Evolutionary conservation across 2,797 vertebrate species (phyloP), one percentile per base, ranked within the genome.

Genomic region (Parambassis ranga): DNA sequence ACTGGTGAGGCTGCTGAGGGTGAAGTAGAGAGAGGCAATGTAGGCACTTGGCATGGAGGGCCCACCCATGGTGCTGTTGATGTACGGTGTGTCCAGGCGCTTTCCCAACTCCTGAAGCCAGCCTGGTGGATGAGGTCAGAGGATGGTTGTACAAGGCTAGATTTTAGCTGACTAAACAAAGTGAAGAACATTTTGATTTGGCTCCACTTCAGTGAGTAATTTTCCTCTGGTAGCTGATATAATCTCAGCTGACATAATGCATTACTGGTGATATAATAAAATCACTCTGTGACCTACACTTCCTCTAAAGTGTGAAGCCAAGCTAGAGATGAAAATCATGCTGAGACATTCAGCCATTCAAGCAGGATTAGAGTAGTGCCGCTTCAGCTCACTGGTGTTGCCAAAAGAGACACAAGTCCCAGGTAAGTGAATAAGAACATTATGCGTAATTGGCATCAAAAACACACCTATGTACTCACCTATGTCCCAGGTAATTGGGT

Each of bases 1-100:
- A 3, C 94, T 96, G 75, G 96, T 98, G 28, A 98, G 94, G 86
- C 96, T 98, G 87, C 97, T 98, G 60, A 98, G 94, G 30, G 96
- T 96, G 93, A 98, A 98, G 91, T 98, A 98, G 66, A 98, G 95
- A 0, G 97, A 96, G 5, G 96, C 94, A 10, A 98, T 95, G 79
- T 98, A 98, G 82, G 96, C 94, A 2, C 95, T 98, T 27, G 94
- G 93, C 71, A 95, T 79, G 14, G 95, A 93, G 0, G 96, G 96
- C n/a, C 96, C 97, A 48, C 96, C 96, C 78, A 85, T 4, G 0
- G 95, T 96, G 81, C 91, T 92, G 65, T 98, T 98, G 74, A 94
- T 85, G 73, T 95, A 97, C 2, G 96, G 96, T 10, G 91, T 93
- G 76, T 98, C 96, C 71, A 98, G 91, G 37, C 96, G 92, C 89